Percentiles rank a stretch among this genome's conserved stretches.
Evolutionary conservation across 2,888 invertebrate genomes (phyloP).

Genomic region (Euspilapteryx auroguttella): DNA sequence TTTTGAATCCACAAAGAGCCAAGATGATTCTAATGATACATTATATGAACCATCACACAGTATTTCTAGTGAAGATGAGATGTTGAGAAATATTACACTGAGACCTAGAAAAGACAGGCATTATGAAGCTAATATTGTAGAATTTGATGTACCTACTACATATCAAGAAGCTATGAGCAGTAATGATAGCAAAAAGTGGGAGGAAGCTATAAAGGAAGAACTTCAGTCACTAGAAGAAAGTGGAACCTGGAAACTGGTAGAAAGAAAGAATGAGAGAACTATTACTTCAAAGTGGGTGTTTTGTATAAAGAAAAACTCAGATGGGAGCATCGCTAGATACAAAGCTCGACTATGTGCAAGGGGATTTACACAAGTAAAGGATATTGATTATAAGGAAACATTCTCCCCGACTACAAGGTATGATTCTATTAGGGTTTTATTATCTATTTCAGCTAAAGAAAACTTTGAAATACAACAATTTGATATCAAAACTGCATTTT

Average conservation of each 20-base stretch:
- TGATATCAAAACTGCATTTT: constrained; percentile 4
- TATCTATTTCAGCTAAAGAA: constrained; percentile 6
- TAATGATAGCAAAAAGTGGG: constrained; percentile 9
- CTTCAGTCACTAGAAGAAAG: constrained; percentile 11
- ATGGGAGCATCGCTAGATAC: constrained; percentile 7
- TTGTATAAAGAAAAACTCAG: constrained; percentile 11
- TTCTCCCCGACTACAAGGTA: constrained; percentile 11
- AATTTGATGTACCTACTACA: constrained; percentile 9
- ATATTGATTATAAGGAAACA: constrained; percentile 8
- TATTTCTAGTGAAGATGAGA: constrained; percentile 5
- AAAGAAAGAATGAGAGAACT: constrained; percentile 11
- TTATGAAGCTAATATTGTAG: constrained; percentile 11
- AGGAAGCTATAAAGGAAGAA: constrained; percentile 9
- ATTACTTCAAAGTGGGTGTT: constrained; percentile 12
- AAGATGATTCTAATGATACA: constrained; percentile 6
- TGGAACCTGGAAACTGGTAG: constrained; percentile 12
- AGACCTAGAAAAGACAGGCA: constrained; percentile 10
- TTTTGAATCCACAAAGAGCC: neutral
- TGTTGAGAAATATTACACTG: constrained; percentile 6
- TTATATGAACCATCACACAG: constrained; percentile 11
- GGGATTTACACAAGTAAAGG: constrained; percentile 8
- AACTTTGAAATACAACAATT: constrained; percentile 3
- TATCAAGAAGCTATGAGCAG: constrained; percentile 8
- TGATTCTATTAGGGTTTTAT: constrained; percentile 9
- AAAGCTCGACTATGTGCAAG: constrained; percentile 13